A percentile compares a stretch with the other conserved stretches of the same genome.
phyloP scores from a whole-genome alignment of 2,113 vertebrate species.

The Aphelocoma coerulescens region DNA sequence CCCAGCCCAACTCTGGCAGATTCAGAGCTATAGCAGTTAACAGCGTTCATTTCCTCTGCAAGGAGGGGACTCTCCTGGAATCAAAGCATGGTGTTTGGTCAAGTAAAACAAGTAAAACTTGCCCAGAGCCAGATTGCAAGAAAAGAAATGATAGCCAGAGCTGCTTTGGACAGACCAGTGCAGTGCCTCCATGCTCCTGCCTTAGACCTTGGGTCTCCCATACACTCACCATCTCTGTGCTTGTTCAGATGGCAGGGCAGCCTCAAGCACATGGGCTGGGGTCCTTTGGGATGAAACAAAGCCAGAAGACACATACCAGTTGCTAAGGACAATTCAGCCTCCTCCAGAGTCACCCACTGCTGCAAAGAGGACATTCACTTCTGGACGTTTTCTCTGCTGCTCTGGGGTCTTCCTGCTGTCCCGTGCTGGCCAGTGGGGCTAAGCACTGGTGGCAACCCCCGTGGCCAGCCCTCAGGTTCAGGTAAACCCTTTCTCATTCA shows the following conservation, averaged over 20 bases:
- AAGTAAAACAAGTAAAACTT: background rate
- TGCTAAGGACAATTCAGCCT: background rate
- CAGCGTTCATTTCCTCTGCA: background rate
- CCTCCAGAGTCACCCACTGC: background rate
- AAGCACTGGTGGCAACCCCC: background rate
- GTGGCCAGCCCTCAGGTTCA: background rate
- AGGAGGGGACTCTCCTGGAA: background rate
- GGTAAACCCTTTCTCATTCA: background rate
- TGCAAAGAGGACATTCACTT: background rate
- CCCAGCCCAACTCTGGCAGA: background rate
- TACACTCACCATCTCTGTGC: rapidly evolving
- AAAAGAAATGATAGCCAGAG: background rate
- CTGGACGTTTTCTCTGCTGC: background rate
- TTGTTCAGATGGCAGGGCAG: rapidly evolving
- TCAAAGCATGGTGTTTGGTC: background rate
- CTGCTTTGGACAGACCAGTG: background rate
- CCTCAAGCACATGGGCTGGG: background rate
- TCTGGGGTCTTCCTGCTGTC: background rate
- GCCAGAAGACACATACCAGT: rapidly evolving
- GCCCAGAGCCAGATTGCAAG: background rate
- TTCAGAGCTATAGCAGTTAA: background rate
- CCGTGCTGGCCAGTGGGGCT: background rate
- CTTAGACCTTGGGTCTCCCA: background rate
- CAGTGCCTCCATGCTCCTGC: background rate
- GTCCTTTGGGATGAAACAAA: background rate